phyloP scores from a whole-genome alignment of 2,797 vertebrate genomes.

The Oryzias sinensis region DNA sequence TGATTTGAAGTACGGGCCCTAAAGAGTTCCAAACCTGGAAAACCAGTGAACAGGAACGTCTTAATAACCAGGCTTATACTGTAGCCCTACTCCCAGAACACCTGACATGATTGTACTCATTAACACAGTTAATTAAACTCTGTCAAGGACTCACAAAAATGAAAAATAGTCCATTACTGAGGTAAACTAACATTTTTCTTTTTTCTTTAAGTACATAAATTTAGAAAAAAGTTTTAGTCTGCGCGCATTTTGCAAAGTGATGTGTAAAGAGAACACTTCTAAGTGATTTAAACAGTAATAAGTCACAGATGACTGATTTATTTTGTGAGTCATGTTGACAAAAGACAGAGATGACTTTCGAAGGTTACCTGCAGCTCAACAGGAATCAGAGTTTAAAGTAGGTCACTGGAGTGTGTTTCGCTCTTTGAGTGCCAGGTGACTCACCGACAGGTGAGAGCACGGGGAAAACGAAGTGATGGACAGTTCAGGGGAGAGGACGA shows the following conservation, averaged over 20 bases:
- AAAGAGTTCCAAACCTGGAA: constrained; percentile 38
- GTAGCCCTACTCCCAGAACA: constrained; percentile 49
- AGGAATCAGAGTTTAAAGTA: constrained; percentile 26
- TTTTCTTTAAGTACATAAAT: not conserved
- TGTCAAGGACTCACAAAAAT: constrained; percentile 13
- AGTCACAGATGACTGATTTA: not conserved
- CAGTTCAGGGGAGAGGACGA: constrained; percentile 34
- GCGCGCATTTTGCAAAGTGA: no score
- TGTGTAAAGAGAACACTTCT: no score
- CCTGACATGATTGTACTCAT: constrained; percentile 57
- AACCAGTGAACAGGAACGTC: constrained; percentile 44
- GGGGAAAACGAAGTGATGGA: constrained; percentile 34
- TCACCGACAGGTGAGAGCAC: constrained; percentile 27
- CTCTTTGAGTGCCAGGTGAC: constrained; percentile 23
- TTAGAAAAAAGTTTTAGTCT: no score
- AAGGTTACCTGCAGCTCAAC: constrained; percentile 11
- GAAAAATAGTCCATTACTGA: not conserved
- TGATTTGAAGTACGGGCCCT: constrained; percentile 27
- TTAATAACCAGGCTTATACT: constrained; percentile 45
- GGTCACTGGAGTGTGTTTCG: constrained; percentile 19
- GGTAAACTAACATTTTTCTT: not conserved
- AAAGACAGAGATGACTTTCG: constrained; percentile 6
- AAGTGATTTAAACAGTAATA: no score
- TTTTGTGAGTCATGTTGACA: constrained; percentile 5
- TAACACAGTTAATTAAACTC: constrained; percentile 58